A percentile compares a stretch with the other conserved stretches of the same genome.
Evolutionary conservation across 2,113 vertebrate genomes (phyloP).

Genomic region (Psammodynastes pulverulentus): DNA sequence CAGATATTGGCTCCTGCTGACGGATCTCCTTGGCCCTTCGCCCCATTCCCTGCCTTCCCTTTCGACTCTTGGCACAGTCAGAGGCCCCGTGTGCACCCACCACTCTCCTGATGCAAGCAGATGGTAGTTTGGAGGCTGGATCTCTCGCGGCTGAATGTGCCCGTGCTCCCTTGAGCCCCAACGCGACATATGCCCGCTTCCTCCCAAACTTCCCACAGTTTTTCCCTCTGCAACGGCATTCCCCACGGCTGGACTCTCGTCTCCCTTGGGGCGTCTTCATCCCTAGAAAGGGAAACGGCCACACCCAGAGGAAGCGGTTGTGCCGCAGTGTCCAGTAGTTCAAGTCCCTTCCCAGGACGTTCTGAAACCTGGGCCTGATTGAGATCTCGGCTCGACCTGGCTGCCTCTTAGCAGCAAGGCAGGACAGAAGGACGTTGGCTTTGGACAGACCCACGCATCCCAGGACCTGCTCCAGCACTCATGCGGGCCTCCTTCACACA

Average conservation of each 20-base stretch:
- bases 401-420: neutral
- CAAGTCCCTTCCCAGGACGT: neutral
- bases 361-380: neutral
- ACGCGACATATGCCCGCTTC: accelerated
- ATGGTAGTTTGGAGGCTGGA: neutral
- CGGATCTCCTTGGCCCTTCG: neutral
- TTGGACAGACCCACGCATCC: neutral
- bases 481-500: neutral
- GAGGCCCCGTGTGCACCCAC: neutral
- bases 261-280: neutral
- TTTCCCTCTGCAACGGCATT: neutral
- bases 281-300: neutral
- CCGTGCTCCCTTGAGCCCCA: neutral
- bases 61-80: neutral
- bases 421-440: neutral
- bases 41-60: neutral
- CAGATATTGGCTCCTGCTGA: neutral
- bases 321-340: neutral
- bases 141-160: neutral
- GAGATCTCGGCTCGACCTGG: neutral
- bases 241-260: neutral
- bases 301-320: neutral
- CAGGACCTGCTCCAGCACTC: neutral
- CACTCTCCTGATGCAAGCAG: neutral
- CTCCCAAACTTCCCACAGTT: neutral